phyloP scores from a whole-genome alignment of 2,113 vertebrate species.

The Gymnocephalus cernua region DNA sequence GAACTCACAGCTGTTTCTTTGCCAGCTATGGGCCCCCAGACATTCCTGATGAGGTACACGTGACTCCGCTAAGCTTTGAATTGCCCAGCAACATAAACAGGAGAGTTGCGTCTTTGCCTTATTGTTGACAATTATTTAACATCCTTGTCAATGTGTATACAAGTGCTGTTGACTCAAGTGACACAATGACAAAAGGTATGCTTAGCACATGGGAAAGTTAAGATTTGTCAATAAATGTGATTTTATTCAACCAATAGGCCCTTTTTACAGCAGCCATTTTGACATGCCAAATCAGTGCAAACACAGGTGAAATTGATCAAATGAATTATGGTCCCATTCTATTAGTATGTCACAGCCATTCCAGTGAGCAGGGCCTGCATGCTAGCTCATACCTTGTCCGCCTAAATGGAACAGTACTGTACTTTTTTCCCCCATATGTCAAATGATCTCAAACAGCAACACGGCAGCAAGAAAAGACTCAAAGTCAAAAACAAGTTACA shows the following conservation, averaged over 20 bases:
- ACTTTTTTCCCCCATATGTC: not conserved
- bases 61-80: slow-evolving; percentile 25
- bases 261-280: no score
- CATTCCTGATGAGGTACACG: slow-evolving; percentile 10
- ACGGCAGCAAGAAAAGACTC: not conserved
- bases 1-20: slow-evolving; percentile 35
- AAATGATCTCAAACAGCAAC: not conserved
- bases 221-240: not conserved
- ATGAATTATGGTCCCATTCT: no score
- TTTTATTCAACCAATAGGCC: not conserved
- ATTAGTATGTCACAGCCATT: no score
- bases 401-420: not conserved
- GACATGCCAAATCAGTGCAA: no score
- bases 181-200: not conserved
- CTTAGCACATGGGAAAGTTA: not conserved
- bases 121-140: slow-evolving; percentile 14
- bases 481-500: not conserved
- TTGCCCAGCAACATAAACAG: slow-evolving; percentile 7
- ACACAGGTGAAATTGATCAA: no score
- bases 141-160: not conserved
- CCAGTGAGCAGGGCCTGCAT: no score
- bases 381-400: no score
- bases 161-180: not conserved
- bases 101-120: slow-evolving; percentile 12
- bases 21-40: not conserved